Conservation (phyloP, 2,113 vertebrate genomes). For the Girardinichthys multiradiatus region DNA sequence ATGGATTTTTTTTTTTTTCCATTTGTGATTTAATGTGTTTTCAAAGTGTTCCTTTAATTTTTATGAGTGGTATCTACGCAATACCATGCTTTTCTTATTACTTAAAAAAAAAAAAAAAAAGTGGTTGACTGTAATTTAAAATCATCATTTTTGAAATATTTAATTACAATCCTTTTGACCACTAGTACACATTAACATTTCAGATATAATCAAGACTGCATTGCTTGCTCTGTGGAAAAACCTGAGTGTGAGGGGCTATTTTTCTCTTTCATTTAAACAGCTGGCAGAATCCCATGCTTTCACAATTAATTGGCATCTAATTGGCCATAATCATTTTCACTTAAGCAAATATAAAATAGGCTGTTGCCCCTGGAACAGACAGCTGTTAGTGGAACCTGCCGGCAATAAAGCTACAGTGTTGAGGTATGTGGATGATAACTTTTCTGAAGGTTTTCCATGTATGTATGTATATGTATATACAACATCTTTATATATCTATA, state of each 20-base stretch:
- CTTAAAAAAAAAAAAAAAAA: neutral
- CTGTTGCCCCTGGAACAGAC: constrained; percentile 91
- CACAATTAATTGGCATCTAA: constrained; percentile 99
- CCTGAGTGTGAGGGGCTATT: constrained; percentile 87
- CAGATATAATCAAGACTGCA: neutral
- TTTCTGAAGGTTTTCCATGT: constrained; percentile 69
- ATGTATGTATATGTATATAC: too few species aligned
- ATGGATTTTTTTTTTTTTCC: too few species aligned
- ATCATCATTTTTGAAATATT: neutral
- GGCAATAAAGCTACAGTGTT: constrained; percentile 83
- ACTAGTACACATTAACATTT: constrained; percentile 3
- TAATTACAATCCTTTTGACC: neutral
- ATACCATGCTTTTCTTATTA: neutral
- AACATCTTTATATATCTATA: too few species aligned
- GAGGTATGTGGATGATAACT: constrained; percentile 82
- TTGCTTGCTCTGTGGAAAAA: constrained; percentile 78
- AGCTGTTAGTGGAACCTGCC: constrained; percentile 92
- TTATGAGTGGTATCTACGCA: too few species aligned
- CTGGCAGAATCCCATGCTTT: constrained; percentile 94
- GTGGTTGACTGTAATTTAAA: neutral
- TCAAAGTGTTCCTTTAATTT: too few species aligned
- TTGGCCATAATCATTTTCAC: constrained; percentile 98
- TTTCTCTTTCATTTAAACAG: constrained; percentile 95
- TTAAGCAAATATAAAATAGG: constrained; percentile 89
- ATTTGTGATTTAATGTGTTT: too few species aligned